These are phyloP conservation scores for Cebus imitator DNA, from an alignment of 2,113 vertebrate genomes.

Conservation along the genomic window DNA sequence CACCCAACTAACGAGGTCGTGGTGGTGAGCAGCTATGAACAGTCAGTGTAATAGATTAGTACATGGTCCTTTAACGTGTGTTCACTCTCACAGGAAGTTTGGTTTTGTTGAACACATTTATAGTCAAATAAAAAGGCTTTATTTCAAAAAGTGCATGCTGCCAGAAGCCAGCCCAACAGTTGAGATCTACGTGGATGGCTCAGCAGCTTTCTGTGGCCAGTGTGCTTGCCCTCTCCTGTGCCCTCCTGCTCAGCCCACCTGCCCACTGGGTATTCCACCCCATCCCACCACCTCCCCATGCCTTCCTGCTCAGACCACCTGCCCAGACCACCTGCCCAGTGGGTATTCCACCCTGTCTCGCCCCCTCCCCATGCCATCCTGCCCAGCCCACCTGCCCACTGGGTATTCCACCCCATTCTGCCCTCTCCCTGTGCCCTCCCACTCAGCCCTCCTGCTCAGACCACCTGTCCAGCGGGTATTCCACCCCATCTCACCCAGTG, in stretches of 20 bases:
- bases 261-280: too few relatives aligned
- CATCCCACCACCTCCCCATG: too few relatives aligned
- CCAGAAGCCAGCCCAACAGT: background rate
- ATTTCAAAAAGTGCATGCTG: background rate
- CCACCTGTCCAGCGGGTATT: background rate
- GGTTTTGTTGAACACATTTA: background rate
- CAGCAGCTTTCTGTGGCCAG: background rate
- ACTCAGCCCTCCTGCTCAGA: too few relatives aligned
- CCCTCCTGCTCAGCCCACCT: background rate
- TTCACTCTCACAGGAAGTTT: background rate
- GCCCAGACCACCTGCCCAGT: too few relatives aligned
- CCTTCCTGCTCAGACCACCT: too few relatives aligned
- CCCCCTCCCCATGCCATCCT: too few relatives aligned
- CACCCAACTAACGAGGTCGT: fast-evolving
- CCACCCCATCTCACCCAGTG: background rate
- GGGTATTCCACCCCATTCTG: fast-evolving
- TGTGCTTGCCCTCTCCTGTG: background rate
- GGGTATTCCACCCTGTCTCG: too few relatives aligned
- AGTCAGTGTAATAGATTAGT: fast-evolving
- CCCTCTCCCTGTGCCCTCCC: too few relatives aligned
- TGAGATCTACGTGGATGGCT: background rate
- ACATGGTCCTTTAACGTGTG: fast-evolving
- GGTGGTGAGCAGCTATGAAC: fast-evolving
- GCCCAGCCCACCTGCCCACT: background rate
- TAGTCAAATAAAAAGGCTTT: background rate